These are phyloP conservation scores for Elysia crispata DNA, from an alignment of 2,888 invertebrate genomes.

Conservation along the genomic window DNA sequence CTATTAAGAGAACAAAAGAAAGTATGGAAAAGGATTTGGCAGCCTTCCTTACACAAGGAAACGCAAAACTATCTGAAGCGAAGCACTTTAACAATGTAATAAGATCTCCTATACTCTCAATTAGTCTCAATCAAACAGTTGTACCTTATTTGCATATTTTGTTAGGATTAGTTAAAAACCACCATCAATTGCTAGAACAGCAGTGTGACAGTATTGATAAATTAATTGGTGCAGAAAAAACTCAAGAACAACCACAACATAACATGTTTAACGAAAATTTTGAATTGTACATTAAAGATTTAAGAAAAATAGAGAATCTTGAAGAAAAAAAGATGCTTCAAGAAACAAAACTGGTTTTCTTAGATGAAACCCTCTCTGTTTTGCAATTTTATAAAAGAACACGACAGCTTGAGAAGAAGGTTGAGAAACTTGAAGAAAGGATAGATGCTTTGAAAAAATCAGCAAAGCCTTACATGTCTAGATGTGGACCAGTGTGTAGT, in stretches of 20 bases:
- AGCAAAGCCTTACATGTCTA: background rate
- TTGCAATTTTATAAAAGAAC: background rate
- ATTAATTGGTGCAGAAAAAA: constrained; percentile 3
- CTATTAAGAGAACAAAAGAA: no score
- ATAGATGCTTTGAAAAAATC: background rate
- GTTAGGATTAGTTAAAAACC: background rate
- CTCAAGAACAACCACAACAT: background rate
- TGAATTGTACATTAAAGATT: background rate
- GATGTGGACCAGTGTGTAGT: constrained; percentile 19
- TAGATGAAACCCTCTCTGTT: constrained; percentile 5
- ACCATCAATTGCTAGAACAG: background rate
- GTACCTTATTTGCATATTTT: constrained; percentile 12
- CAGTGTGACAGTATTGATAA: constrained; percentile 20
- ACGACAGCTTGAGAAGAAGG: background rate
- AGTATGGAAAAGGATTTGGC: no score
- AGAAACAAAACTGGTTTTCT: background rate
- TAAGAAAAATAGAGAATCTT: constrained; percentile 2
- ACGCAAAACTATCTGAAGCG: background rate
- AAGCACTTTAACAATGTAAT: constrained; percentile 17
- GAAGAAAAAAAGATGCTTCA: background rate
- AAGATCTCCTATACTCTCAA: background rate
- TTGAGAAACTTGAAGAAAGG: background rate
- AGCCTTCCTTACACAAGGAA: no score
- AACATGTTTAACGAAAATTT: background rate
- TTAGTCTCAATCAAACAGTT: constrained; percentile 9